Percentiles rank a stretch among this genome's conserved stretches.
These are phyloP conservation scores for Ennomos fuscantarius DNA, from an alignment of 2,888 invertebrate species.

Conservation along the genomic window DNA sequence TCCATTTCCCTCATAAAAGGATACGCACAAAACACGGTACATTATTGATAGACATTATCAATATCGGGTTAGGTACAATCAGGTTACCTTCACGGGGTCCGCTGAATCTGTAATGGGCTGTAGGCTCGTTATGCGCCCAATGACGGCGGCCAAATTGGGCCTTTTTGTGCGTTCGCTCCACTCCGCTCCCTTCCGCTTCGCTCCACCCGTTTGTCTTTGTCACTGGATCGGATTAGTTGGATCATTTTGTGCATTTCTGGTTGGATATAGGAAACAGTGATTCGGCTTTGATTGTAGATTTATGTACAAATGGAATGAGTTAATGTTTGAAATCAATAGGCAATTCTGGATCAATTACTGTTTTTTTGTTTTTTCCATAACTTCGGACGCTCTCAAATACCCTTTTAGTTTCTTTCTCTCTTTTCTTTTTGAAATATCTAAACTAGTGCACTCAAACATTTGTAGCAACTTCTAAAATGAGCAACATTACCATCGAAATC, in stretches of 20 bases:
- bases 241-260: slow-evolving; percentile 22
- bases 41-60: slow-evolving; percentile 34
- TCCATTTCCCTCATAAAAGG: slow-evolving; percentile 19
- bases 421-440: too few relatives aligned
- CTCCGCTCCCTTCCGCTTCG: slow-evolving; percentile 9
- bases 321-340: neutral
- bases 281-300: slow-evolving; percentile 8
- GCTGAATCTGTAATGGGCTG: slow-evolving; percentile 27
- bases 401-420: too few relatives aligned
- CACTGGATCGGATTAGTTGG: slow-evolving; percentile 10
- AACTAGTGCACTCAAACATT: too few relatives aligned
- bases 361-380: neutral
- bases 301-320: slow-evolving; percentile 4
- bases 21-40: slow-evolving; percentile 16
- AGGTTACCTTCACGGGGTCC: slow-evolving; percentile 21
- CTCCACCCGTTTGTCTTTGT: slow-evolving; percentile 18
- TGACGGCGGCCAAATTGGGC: slow-evolving; percentile 26
- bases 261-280: slow-evolving; percentile 1
- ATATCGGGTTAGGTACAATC: slow-evolving; percentile 31
- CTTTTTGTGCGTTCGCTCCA: slow-evolving; percentile 27
- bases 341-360: too few relatives aligned
- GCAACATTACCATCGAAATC: too few relatives aligned
- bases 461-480: too few relatives aligned
- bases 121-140: slow-evolving; percentile 22
- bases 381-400: too few relatives aligned